Evolutionary conservation across 2,113 vertebrate species (phyloP).

Genomic region (Pterocles gutturalis): DNA sequence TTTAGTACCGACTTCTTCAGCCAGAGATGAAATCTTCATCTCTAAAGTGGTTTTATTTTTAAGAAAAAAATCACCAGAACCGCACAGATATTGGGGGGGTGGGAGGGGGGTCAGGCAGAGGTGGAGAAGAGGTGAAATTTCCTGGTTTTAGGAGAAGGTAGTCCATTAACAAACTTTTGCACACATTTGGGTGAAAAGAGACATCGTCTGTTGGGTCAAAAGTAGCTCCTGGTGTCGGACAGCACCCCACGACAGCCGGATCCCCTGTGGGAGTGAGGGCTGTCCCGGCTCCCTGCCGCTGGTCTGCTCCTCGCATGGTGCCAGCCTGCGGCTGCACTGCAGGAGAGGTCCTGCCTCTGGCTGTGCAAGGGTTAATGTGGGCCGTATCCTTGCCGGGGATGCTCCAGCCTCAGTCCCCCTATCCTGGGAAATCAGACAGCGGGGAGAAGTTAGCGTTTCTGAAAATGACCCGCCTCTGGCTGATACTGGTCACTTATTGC

Average conservation of each 20-base stretch:
- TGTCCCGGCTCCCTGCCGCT: not conserved
- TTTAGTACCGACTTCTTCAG: not conserved
- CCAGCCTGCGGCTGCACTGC: fast-evolving
- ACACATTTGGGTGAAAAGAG: not conserved
- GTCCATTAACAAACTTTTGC: not conserved
- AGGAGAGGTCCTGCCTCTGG: not conserved
- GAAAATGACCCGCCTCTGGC: not conserved
- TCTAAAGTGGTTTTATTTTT: not conserved
- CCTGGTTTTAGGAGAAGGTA: not conserved
- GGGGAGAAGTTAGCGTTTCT: not conserved
- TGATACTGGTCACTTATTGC: not conserved
- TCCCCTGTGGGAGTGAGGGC: fast-evolving
- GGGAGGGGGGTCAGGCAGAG: too few relatives aligned
- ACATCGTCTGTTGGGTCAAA: not conserved
- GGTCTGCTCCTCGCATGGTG: fast-evolving
- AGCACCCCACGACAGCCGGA: too few relatives aligned
- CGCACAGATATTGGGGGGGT: not conserved
- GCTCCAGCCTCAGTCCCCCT: not conserved
- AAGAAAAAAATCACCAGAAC: not conserved
- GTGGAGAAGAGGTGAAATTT: not conserved
- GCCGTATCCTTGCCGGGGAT: too few relatives aligned
- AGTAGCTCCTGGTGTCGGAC: not conserved
- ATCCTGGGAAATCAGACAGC: not conserved
- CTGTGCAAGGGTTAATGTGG: fast-evolving
- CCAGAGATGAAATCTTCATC: not conserved